Base-by-base conservation (phyloP, 2,113 vertebrate genomes). In the Aplodontia rufa region DNA sequence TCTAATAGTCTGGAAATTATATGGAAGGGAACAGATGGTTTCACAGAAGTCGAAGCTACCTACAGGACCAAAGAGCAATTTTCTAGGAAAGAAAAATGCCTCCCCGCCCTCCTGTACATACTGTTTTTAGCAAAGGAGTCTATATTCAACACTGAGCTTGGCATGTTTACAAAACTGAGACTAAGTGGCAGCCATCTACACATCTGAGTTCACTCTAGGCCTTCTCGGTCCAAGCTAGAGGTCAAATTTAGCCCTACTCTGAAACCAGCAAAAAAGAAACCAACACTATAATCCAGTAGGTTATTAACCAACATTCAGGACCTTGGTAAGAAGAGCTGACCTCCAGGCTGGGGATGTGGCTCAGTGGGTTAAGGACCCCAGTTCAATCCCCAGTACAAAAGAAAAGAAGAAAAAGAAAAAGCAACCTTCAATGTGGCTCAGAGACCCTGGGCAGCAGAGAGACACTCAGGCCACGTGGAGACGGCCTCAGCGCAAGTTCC, bases 1-100 rank as follows among this genome's bases (percentile, higher is more conserved):
- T 94, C 49, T 55, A 97, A 97, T 79, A 92, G 88, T 71, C 94
- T 90, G 92, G 93, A 97, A 97, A 98, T 95, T 80, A 28, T 91
- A 94, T 24, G 0, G 0, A 74, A 11, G 94, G 81, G 91, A 97
- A 96, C 83, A 97, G 91, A 98, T 4, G 3, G 95, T 62, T 97
- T 76, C 90, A 93, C 26, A 96, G 53, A 96, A 95, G 92, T 79
- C 26, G 26, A 26, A 62, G 87, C 13, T 94, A 90, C 3, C 11
- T 91, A 90, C 91, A 96, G 71, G 9, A 96, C 16, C 78, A 96
- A 88, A 96, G 35, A 96, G 3, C 14, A 45, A 75, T 96, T 96
- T 79, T 96, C 93, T 87, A 90, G 92, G 75, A 58, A 97, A 97
- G 94, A 95, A 94, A 95, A 68, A 86, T 40, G 47, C 79, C 68